Evolutionary conservation across 2,797 vertebrate genomes (phyloP).

Genomic region (Fundulus diaphanus): DNA sequence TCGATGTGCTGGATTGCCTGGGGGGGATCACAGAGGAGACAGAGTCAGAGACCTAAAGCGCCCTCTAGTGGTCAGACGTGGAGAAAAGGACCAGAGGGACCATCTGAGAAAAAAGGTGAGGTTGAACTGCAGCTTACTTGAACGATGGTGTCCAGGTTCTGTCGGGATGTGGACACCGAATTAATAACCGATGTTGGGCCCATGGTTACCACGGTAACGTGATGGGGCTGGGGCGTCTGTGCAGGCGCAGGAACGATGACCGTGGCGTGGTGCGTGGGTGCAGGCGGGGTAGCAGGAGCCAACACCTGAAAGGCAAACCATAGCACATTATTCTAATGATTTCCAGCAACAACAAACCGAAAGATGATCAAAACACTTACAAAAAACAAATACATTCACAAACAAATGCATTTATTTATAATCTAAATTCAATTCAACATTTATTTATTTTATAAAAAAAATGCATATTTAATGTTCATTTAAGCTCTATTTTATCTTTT

Average conservation of each 20-base stretch:
- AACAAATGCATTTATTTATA: background rate
- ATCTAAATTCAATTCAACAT: background rate
- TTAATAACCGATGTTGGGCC: conserved; percentile 96
- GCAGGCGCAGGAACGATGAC: conserved; percentile 94
- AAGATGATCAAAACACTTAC: background rate
- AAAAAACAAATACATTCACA: background rate
- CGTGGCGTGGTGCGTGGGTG: conserved; percentile 95
- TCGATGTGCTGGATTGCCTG: conserved; percentile 99
- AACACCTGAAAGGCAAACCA: conserved; percentile 80
- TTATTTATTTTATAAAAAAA: no score
- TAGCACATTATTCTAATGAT: background rate
- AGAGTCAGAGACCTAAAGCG: conserved; percentile 23
- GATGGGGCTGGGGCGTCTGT: conserved; percentile 88
- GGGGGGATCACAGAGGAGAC: background rate
- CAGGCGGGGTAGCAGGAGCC: conserved; percentile 85
- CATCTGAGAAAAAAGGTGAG: background rate
- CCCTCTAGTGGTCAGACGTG: conserved; percentile 55
- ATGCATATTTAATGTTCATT: no score
- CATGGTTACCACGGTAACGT: conserved; percentile 97
- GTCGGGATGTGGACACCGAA: conserved; percentile 94
- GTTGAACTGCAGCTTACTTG: conserved; percentile 82
- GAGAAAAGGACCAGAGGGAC: no score
- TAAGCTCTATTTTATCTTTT: no score
- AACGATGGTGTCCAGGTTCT: conserved; percentile 99
- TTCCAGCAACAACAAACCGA: background rate